These are phyloP conservation scores for Alces alces DNA, from an alignment of 2,113 vertebrate genomes.

Conservation along the genomic window DNA sequence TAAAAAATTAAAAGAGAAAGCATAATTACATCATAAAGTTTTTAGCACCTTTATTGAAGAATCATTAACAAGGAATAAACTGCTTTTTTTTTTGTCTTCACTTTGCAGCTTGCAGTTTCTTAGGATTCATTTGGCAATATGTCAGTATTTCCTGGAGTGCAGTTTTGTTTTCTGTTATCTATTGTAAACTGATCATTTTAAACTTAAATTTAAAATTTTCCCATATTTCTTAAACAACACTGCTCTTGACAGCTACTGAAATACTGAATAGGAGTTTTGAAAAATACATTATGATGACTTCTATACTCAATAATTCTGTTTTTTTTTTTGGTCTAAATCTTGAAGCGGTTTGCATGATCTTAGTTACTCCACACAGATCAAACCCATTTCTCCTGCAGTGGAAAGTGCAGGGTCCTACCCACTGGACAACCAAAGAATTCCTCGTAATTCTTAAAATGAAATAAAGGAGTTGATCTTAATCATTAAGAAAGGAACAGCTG, in stretches of 20 bases:
- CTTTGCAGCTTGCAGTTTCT: background rate
- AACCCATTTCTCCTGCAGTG: background rate
- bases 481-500: background rate
- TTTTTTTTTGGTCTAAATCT: background rate
- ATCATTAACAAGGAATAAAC: background rate
- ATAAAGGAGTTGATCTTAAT: background rate
- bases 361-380: background rate
- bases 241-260: background rate
- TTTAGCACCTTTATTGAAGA: background rate
- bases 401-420: background rate
- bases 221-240: background rate
- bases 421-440: background rate
- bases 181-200: background rate
- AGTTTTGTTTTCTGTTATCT: background rate
- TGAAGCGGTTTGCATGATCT: background rate
- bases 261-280: background rate
- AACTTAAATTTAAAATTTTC: background rate
- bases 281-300: background rate
- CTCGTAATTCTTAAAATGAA: conserved; percentile 5
- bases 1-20: background rate
- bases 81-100: background rate
- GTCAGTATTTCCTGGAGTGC: background rate
- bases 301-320: background rate
- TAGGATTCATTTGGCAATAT: background rate
- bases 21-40: background rate